Conservation (phyloP, 2,113 vertebrate genomes). For the Cariama cristata region DNA sequence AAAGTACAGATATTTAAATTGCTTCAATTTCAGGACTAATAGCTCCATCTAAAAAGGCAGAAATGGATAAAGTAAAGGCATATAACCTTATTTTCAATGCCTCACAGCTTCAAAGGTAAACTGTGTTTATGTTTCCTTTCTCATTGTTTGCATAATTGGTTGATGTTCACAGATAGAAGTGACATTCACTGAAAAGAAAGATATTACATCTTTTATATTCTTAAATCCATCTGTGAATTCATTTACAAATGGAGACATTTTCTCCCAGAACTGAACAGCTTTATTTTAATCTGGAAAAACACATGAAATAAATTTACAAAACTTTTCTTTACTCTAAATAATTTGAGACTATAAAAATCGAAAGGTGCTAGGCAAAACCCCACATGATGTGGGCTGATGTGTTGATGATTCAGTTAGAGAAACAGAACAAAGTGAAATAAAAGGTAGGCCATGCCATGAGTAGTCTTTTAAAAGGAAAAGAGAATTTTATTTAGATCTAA, state of each 20-base stretch:
- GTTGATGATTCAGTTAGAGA: background rate
- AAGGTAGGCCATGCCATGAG: background rate
- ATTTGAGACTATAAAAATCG: background rate
- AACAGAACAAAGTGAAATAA: background rate
- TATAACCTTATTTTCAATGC: conserved; percentile 9
- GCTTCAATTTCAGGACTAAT: background rate
- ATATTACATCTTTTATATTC: background rate
- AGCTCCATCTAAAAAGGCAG: background rate
- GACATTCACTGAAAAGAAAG: background rate
- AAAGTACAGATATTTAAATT: conserved; percentile 9
- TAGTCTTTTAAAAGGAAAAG: background rate
- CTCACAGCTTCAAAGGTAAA: conserved; percentile 9
- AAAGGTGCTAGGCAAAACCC: background rate
- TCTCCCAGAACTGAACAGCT: background rate
- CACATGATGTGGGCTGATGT: background rate
- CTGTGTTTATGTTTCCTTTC: background rate
- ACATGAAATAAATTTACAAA: background rate
- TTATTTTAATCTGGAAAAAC: background rate
- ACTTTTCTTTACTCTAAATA: background rate
- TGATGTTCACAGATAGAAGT: background rate
- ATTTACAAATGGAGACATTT: background rate
- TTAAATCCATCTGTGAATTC: background rate
- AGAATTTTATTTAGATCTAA: background rate
- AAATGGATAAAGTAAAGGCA: background rate
- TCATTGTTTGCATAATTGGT: conserved; percentile 27